Conservation (phyloP, 2,113 vertebrate genomes). For the Halichoerus grypus region DNA sequence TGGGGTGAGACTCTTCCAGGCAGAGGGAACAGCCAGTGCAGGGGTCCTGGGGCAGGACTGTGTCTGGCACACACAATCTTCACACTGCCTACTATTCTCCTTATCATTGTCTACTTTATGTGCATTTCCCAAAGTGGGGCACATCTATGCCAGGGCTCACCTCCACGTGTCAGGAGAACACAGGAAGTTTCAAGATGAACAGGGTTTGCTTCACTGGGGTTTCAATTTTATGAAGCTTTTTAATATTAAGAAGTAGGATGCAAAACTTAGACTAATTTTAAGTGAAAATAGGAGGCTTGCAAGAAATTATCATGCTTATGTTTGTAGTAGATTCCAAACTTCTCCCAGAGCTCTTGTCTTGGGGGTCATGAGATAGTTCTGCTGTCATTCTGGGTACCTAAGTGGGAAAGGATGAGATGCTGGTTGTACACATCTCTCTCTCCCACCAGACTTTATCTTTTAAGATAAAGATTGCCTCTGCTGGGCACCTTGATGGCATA, state of each 20-base stretch:
- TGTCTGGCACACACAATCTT: neutral
- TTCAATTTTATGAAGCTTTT: neutral
- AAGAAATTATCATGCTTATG: neutral
- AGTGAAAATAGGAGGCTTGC: neutral
- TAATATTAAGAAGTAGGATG: neutral
- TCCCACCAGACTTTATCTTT: neutral
- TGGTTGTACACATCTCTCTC: neutral
- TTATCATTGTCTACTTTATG: neutral
- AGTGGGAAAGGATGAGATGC: neutral
- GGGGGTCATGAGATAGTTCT: neutral
- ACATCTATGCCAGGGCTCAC: neutral
- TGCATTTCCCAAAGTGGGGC: too few species aligned
- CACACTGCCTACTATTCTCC: neutral
- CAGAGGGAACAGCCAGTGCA: neutral
- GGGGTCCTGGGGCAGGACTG: neutral
- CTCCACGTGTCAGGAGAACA: neutral
- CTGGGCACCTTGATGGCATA: neutral
- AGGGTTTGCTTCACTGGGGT: neutral
- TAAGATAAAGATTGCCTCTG: neutral
- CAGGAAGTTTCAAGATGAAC: neutral
- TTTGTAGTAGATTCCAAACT: neutral
- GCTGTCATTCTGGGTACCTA: neutral
- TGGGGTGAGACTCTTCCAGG: neutral
- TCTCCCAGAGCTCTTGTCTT: neutral
- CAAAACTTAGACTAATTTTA: neutral